phyloP scores from a whole-genome alignment of 2,888 invertebrate genomes.

The Lepidocyrtoides sp. region DNA sequence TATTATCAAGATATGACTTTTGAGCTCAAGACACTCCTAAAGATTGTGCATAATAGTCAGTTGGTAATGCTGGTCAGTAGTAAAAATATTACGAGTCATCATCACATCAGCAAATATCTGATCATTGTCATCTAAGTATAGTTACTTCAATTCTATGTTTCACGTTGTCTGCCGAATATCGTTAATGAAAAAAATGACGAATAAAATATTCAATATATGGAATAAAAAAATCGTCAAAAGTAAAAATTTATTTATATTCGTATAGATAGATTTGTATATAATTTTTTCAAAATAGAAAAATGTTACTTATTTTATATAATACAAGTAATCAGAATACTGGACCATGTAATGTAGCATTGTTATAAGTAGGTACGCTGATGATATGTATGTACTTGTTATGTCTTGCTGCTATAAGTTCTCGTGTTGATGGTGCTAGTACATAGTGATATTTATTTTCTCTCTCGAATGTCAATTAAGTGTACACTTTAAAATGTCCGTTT shows the following conservation, averaged over 20 bases:
- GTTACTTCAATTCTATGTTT: not conserved
- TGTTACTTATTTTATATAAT: not conserved
- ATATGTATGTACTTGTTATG: not conserved
- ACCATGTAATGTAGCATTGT: conserved; percentile 16
- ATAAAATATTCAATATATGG: no score
- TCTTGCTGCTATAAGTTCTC: not conserved
- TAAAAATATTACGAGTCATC: not conserved
- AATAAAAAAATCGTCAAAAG: no score
- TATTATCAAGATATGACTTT: not conserved
- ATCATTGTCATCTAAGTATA: not conserved
- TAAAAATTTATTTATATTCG: conserved; percentile 13
- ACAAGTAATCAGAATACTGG: conserved; percentile 16
- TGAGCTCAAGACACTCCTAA: not conserved
- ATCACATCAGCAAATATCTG: not conserved
- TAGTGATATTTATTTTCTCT: conserved; percentile 12
- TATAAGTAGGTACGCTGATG: not conserved
- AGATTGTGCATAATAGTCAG: not conserved
- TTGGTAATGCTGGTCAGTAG: no score
- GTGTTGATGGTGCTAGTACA: conserved; percentile 31
- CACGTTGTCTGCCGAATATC: not conserved
- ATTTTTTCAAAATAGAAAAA: not conserved
- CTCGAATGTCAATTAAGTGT: not conserved
- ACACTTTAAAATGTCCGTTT: conserved; percentile 28
- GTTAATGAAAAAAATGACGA: no score
- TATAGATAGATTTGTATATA: not conserved